Evolutionary conservation across 2,113 vertebrate species (phyloP).

Genomic region (Motacilla alba): DNA sequence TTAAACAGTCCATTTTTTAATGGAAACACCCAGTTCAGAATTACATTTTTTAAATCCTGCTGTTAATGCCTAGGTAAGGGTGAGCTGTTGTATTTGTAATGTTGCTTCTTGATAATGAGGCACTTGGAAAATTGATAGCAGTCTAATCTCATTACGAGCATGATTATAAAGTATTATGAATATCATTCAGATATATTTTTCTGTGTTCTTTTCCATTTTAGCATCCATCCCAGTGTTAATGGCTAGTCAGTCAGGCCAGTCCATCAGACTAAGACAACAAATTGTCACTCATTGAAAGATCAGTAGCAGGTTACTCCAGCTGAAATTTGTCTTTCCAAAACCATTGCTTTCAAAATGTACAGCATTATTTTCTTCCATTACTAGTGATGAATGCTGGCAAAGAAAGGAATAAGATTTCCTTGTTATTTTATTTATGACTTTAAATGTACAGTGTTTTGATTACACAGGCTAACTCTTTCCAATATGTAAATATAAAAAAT

Average conservation of each 20-base stretch:
- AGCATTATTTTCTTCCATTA: background rate
- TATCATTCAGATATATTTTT: background rate
- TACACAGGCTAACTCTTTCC: background rate
- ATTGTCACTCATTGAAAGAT: background rate
- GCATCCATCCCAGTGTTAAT: background rate
- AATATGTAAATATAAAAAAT: background rate
- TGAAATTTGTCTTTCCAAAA: background rate
- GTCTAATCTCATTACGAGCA: background rate
- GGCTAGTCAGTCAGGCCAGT: background rate
- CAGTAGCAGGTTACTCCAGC: background rate
- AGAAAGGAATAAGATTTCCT: background rate
- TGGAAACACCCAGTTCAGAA: background rate
- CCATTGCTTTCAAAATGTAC: background rate
- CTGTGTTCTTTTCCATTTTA: background rate
- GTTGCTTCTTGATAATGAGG: background rate
- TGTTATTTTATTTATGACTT: background rate
- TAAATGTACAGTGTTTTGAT: background rate
- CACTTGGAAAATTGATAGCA: background rate
- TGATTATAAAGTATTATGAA: background rate
- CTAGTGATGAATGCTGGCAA: background rate
- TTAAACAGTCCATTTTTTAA: background rate
- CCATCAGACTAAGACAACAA: background rate
- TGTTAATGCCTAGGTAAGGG: background rate
- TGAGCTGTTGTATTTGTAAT: background rate
- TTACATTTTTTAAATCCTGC: background rate